Base-by-base conservation (phyloP, 1,140 invertebrate genomes). In the Magallana ariakensis region DNA sequence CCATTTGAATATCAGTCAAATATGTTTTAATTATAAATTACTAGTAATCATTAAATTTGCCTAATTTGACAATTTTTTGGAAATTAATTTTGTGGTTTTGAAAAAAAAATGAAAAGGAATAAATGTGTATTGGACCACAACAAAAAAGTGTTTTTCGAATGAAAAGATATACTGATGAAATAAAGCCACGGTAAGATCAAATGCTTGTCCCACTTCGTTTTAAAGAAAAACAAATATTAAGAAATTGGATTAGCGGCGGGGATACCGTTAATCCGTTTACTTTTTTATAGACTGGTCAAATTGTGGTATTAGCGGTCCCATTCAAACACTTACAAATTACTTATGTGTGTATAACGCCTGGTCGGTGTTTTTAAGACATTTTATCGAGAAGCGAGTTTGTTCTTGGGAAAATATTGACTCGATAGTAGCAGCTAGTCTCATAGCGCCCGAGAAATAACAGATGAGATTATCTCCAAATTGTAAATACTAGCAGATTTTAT, bases 401-500 rank as follows among this genome's bases (percentile, higher is more conserved):
- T 75, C 66, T 75, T 75, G 22, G 15, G 66, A 75, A 75, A 75
- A 75, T 33, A 75, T 75, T 75, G 26, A 75, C 66, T 26, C 33
- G 22, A 46, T 26, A 26, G 66, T 75, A 75, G 33, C 66, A 26
- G 22, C 66, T 46, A 46, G 0, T 46, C 33, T 46, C 33, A 46
- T 5, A 46, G 33, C 33, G 33, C 33, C 33, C 33, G 33, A 46
- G 33, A 46, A 46, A 46, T 46, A 46, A 46, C 33, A 46, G 33
- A 46, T 46, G 33, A 26, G 66, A 26, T 75, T 26, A 75, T 75
- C 66, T 75, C 66, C 33, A 75, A 75, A 26, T 75, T 75, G 22
- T 75, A 75, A 75, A 75, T 75, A 11, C 9, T 75, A 75, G 66
- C 66, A 75, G 66, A 75, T 75, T 75, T 75, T 26, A 75, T 75